phyloP scores from a whole-genome alignment of 1,140 invertebrate genomes.

The Lepidurus arcticus region DNA sequence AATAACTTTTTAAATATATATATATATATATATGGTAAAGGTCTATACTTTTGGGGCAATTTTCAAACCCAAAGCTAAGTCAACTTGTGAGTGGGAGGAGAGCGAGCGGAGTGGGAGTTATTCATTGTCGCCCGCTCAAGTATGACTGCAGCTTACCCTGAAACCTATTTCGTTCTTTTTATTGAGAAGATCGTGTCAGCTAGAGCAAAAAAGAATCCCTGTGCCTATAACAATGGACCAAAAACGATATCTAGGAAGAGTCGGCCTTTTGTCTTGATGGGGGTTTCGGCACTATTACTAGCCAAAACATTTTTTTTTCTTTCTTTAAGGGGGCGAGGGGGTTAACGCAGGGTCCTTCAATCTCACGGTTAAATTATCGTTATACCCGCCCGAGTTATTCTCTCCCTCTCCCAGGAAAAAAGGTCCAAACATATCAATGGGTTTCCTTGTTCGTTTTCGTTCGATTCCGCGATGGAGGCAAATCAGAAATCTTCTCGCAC shows the following conservation, averaged over 20 bases:
- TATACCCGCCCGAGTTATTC: neutral
- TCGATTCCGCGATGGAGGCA: neutral
- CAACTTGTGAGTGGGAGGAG: neutral
- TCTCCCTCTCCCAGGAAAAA: neutral
- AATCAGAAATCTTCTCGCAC: neutral
- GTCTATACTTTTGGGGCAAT: neutral
- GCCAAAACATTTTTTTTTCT: neutral
- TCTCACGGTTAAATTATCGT: constrained; percentile 7
- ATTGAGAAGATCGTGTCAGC: neutral
- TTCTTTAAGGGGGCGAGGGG: neutral
- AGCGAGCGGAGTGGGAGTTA: neutral
- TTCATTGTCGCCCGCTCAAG: neutral
- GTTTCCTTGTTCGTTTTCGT: neutral
- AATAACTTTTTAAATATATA: too few species aligned
- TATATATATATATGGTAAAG: too few species aligned
- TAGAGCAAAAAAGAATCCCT: neutral
- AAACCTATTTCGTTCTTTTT: neutral
- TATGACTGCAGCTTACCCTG: neutral
- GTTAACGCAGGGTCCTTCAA: neutral
- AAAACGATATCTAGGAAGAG: neutral
- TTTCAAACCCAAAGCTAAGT: neutral
- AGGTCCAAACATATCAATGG: neutral
- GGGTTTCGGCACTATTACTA: neutral
- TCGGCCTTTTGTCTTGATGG: neutral
- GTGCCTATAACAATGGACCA: neutral